Conservation (phyloP, 2,113 vertebrate genomes). For the Odocoileus hemionus region DNA sequence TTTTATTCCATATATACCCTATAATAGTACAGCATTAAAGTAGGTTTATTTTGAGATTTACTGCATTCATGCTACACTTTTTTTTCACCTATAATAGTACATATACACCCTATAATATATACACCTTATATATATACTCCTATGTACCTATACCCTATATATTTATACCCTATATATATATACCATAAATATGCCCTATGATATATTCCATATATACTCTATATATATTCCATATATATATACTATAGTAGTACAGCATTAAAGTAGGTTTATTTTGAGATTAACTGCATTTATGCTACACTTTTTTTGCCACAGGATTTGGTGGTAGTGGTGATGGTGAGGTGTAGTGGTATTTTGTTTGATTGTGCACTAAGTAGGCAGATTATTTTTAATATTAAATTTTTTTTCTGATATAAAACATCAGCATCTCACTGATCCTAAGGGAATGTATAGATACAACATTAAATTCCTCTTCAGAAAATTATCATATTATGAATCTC, state of each 20-base stretch:
- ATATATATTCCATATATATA: background rate
- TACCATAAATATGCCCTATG: too few relatives aligned
- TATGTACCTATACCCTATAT: too few relatives aligned
- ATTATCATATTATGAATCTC: conserved; percentile 57
- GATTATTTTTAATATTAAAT: conserved; percentile 9
- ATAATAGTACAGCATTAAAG: background rate
- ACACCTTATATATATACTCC: too few relatives aligned
- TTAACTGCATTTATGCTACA: background rate
- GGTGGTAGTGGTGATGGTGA: background rate
- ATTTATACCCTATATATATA: background rate
- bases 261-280: background rate
- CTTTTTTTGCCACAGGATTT: background rate
- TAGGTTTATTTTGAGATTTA: background rate
- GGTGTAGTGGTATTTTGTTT: background rate
- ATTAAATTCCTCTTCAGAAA: conserved; percentile 51
- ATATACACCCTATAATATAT: too few relatives aligned
- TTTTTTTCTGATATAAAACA: conserved; percentile 45
- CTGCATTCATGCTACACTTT: background rate
- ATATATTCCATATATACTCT: background rate
- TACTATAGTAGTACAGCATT: background rate
- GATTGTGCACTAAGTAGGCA: conserved; percentile 17
- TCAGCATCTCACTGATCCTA: conserved; percentile 31
- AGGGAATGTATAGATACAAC: conserved; percentile 18
- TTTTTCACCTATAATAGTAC: background rate
- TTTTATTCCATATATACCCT: background rate